Conservation (phyloP, 2,113 vertebrate species). For the Oreochromis spilurus region DNA sequence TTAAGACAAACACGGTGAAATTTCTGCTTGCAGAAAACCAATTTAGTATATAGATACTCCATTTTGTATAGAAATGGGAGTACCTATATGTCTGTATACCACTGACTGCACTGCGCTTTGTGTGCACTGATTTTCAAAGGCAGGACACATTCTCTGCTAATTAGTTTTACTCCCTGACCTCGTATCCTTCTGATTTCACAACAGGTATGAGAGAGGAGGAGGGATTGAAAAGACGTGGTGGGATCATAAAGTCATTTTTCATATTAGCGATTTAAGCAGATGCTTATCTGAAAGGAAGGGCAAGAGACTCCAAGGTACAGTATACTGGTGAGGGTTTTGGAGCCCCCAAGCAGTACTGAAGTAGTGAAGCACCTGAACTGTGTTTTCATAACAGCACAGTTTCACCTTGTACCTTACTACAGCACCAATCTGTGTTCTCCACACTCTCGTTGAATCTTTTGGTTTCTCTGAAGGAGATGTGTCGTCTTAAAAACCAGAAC, state of each 20-base stretch:
- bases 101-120: background rate
- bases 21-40: background rate
- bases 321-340: background rate
- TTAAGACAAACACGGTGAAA: background rate
- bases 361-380: background rate
- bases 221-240: background rate
- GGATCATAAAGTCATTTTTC: conserved; percentile 50
- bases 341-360: background rate
- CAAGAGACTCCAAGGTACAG: background rate
- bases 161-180: background rate
- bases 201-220: background rate
- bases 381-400: conserved; percentile 26
- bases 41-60: background rate
- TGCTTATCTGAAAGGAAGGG: conserved; percentile 46
- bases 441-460: background rate
- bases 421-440: background rate
- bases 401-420: background rate
- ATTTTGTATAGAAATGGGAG: background rate
- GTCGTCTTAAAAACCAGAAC: background rate
- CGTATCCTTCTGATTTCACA: background rate
- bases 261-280: conserved; percentile 57
- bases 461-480: background rate
- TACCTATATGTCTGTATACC: background rate
- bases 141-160: background rate
- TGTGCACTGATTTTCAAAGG: background rate